Evolutionary conservation across 2,113 vertebrate genomes (phyloP).

Genomic region (Murina feae): DNA sequence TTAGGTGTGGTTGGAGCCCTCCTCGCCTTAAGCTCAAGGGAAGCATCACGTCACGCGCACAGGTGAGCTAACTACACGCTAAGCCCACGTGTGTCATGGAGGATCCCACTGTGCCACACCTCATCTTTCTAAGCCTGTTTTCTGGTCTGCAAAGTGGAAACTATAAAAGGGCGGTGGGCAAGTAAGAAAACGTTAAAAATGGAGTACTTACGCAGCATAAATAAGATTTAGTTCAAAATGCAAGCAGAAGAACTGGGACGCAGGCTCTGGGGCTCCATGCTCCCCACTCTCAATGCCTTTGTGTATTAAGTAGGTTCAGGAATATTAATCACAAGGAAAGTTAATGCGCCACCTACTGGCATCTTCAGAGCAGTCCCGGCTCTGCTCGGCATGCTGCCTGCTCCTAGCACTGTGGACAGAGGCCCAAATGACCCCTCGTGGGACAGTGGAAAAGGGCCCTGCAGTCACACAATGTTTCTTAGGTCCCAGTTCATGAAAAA

Average conservation of each 20-base stretch:
- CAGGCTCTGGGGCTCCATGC: background rate
- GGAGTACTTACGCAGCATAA: too few species aligned
- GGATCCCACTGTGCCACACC: too few species aligned
- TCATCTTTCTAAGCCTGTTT: background rate
- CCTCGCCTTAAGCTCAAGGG: background rate
- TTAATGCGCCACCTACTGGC: background rate
- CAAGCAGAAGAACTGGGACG: background rate
- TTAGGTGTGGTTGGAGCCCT: background rate
- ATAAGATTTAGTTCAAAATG: background rate
- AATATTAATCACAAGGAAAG: background rate
- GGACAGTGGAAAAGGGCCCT: background rate
- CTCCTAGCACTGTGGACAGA: background rate
- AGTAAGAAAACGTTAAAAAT: too few species aligned
- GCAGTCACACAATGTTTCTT: background rate
- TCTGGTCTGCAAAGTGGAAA: background rate
- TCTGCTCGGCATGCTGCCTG: background rate
- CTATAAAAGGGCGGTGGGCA: too few species aligned
- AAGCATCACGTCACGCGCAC: background rate
- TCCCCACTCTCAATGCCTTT: background rate
- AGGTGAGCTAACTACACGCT: background rate
- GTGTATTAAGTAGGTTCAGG: background rate
- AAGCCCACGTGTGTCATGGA: background rate
- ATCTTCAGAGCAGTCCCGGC: background rate
- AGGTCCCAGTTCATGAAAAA: background rate
- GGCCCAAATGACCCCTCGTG: background rate